Conservation (phyloP, 1,140 invertebrate species). For the Cheumatopsyche charites region DNA sequence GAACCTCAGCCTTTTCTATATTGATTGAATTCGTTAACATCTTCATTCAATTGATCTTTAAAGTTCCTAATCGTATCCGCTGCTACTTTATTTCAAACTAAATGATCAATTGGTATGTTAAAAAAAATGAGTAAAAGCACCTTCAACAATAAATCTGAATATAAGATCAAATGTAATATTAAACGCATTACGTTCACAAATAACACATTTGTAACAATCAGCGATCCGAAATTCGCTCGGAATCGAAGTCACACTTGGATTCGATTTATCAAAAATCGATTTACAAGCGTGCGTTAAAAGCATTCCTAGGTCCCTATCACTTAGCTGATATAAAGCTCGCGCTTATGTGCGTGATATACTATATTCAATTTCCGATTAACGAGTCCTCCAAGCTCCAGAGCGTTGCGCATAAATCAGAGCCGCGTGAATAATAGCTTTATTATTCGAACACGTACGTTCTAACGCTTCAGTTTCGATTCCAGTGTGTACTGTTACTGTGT, state of each 20-base stretch:
- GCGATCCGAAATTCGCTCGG: too few species aligned
- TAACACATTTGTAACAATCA: too few species aligned
- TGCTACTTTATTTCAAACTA: too few species aligned
- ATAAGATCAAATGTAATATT: too few species aligned
- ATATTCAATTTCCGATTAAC: constrained; percentile 35
- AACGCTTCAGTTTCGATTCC: not conserved
- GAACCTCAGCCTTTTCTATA: too few species aligned
- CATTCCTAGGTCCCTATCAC: constrained; percentile 10
- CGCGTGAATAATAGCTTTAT: constrained; percentile 24
- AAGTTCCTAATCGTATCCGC: too few species aligned
- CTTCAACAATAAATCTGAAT: too few species aligned
- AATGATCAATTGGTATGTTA: too few species aligned
- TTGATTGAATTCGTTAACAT: too few species aligned
- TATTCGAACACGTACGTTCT: constrained; percentile 13
- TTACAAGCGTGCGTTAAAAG: constrained; percentile 4
- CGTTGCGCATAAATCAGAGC: constrained; percentile 20
- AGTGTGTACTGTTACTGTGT: not conserved
- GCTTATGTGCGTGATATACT: not conserved
- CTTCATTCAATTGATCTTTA: too few species aligned
- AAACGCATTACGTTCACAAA: too few species aligned
- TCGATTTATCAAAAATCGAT: constrained; percentile 17
- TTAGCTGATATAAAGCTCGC: not conserved
- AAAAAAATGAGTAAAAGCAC: too few species aligned
- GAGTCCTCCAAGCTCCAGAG: constrained; percentile 4
- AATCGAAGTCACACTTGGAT: not conserved